Percentiles rank a stretch among this genome's conserved stretches.
Evolutionary conservation across 2,888 invertebrate species (phyloP).

Genomic region (Apodemia mormo): DNA sequence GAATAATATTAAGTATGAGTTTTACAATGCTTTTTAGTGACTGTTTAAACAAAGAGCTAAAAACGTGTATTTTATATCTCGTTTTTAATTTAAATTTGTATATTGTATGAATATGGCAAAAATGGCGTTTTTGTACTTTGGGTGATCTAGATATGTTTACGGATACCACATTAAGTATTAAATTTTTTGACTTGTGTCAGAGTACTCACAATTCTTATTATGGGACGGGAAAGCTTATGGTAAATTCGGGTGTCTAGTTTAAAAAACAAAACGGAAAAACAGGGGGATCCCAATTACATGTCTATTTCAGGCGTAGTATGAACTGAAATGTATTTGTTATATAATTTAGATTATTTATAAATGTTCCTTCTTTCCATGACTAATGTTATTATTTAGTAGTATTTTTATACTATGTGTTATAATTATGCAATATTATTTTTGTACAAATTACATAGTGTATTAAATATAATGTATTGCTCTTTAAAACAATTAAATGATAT

Average conservation of each 20-base stretch:
- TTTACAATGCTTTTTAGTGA: too few relatives aligned
- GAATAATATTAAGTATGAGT: too few relatives aligned
- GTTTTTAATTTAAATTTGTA: too few relatives aligned
- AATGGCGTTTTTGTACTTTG: too few relatives aligned
- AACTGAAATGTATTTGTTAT: not conserved
- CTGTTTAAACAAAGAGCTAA: too few relatives aligned
- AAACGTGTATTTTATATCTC: too few relatives aligned
- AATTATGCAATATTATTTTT: conserved; percentile 31
- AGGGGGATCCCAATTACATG: not conserved
- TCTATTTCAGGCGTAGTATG: not conserved
- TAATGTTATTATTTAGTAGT: conserved; percentile 15
- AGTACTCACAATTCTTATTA: not conserved
- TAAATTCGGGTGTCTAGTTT: not conserved
- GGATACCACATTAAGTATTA: not conserved
- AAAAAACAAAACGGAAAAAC: not conserved
- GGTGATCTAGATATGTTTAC: too few relatives aligned
- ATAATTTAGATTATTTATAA: not conserved
- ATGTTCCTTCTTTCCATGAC: conserved; percentile 16
- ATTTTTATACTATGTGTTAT: conserved; percentile 6
- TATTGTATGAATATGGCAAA: too few relatives aligned
- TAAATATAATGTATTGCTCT: not conserved
- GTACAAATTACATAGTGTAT: conserved; percentile 39
- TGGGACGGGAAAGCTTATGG: not conserved
- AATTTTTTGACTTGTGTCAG: not conserved
- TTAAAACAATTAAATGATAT: conserved; percentile 31